A percentile compares a stretch with the other conserved stretches of the same genome.
These are phyloP conservation scores for Chionoecetes opilio DNA, from an alignment of 1,140 invertebrate species.

Conservation along the genomic window DNA sequence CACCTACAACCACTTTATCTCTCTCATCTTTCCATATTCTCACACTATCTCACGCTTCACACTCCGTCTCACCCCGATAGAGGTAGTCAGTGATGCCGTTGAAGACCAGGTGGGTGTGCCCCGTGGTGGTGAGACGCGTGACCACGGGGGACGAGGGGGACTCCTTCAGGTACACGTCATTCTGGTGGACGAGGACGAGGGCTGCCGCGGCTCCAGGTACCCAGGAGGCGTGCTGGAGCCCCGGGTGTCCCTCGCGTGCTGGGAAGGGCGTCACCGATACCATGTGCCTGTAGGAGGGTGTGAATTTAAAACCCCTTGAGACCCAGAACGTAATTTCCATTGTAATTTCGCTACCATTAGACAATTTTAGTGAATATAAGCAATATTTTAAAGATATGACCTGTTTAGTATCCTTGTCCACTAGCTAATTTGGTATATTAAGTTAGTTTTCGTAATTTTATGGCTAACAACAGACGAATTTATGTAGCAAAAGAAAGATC, in stretches of 20 bases:
- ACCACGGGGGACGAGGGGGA: constrained; percentile 88
- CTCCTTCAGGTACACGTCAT: constrained; percentile 93
- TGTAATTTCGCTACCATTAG: too few species aligned
- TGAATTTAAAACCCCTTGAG: too few species aligned
- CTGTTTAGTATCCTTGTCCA: too few species aligned
- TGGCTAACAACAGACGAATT: too few species aligned
- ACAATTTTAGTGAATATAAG: too few species aligned
- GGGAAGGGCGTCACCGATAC: constrained; percentile 88
- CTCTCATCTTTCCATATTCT: too few species aligned
- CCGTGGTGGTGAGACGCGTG: constrained; percentile 89
- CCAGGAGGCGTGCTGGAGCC: constrained; percentile 86
- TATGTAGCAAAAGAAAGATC: neutral
- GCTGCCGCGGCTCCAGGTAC: constrained; percentile 89
- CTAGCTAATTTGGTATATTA: too few species aligned
- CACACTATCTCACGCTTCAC: too few species aligned
- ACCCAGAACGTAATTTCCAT: too few species aligned
- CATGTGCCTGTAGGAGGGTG: constrained; percentile 57
- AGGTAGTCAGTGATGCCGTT: constrained; percentile 98
- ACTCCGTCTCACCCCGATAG: constrained; percentile 92
- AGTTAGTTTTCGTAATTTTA: too few species aligned
- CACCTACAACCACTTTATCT: neutral
- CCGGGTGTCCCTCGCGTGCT: constrained; percentile 87
- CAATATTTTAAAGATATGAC: too few species aligned
- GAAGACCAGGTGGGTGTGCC: constrained; percentile 90
- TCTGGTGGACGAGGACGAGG: constrained; percentile 93